These are phyloP conservation scores for Drosophila tani DNA, from an alignment of 1,140 invertebrate species.

Conservation along the genomic window DNA sequence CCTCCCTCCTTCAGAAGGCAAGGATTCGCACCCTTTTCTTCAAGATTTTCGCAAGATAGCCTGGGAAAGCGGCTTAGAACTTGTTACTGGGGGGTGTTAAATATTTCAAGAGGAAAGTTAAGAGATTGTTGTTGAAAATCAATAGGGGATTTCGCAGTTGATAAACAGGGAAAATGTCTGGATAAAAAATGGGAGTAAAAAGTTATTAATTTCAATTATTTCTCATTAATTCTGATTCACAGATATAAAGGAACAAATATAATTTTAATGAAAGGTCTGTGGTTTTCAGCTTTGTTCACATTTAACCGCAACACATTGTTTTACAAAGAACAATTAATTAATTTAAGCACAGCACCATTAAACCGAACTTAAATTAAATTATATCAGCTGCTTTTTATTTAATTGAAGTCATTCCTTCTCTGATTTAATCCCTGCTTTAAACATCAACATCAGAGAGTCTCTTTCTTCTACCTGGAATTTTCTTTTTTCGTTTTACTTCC, in stretches of 20 bases:
- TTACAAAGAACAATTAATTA: neutral
- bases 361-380: neutral
- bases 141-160: neutral
- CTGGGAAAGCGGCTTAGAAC: conserved; percentile 19
- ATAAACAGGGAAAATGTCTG: neutral
- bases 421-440: conserved; percentile 3
- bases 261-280: neutral
- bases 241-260: neutral
- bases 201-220: neutral
- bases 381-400: neutral
- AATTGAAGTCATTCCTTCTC: neutral
- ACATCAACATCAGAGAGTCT: neutral
- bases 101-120: conserved; percentile 16
- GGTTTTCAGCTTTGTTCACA: neutral
- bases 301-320: neutral
- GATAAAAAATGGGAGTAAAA: neutral
- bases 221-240: neutral
- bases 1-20: neutral
- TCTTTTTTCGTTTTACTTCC: conserved; percentile 18
- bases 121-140: conserved; percentile 16
- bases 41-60: conserved; percentile 35
- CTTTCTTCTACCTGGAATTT: conserved; percentile 13
- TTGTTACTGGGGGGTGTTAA: conserved; percentile 15
- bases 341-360: neutral
- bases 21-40: conserved; percentile 19